A percentile compares a stretch with the other conserved stretches of the same genome.
Evolutionary conservation across 2,797 vertebrate genomes (phyloP).

Genomic region (Decapterus maruadsi): DNA sequence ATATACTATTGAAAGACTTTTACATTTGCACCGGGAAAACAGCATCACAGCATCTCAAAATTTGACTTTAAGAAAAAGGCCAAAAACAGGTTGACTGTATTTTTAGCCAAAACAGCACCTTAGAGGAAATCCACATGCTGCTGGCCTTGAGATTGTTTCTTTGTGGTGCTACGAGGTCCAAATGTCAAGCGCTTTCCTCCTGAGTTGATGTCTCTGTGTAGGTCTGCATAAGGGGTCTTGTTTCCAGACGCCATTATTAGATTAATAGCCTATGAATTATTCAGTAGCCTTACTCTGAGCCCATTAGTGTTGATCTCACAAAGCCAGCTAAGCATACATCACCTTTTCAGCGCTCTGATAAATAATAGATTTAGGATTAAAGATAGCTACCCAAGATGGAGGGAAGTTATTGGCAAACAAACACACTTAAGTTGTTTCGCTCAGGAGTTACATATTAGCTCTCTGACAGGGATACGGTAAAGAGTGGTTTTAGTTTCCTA

Average conservation of each 20-base stretch:
- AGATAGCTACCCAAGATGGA: constrained; percentile 61
- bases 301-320: constrained; percentile 77
- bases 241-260: constrained; percentile 82
- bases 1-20: constrained; percentile 77
- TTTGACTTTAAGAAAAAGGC: constrained; percentile 34
- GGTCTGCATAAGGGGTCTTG: constrained; percentile 71
- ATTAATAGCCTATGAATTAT: constrained; percentile 82
- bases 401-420: constrained; percentile 65
- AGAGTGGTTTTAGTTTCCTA: constrained; percentile 43
- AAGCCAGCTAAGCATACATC: constrained; percentile 69
- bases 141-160: constrained; percentile 55
- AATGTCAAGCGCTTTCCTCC: constrained; percentile 82
- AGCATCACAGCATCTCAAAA: constrained; percentile 77
- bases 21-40: constrained; percentile 82
- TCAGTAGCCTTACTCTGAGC: constrained; percentile 70
- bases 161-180: constrained; percentile 83
- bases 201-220: constrained; percentile 76
- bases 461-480: constrained; percentile 37
- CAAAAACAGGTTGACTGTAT: constrained; percentile 44
- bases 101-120: constrained; percentile 39
- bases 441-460: constrained; percentile 41
- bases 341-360: constrained; percentile 69
- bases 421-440: constrained; percentile 50
- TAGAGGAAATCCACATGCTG: constrained; percentile 34
- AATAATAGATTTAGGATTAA: constrained; percentile 78